phyloP scores from a whole-genome alignment of 2,797 vertebrate species.

The Labroides dimidiatus region DNA sequence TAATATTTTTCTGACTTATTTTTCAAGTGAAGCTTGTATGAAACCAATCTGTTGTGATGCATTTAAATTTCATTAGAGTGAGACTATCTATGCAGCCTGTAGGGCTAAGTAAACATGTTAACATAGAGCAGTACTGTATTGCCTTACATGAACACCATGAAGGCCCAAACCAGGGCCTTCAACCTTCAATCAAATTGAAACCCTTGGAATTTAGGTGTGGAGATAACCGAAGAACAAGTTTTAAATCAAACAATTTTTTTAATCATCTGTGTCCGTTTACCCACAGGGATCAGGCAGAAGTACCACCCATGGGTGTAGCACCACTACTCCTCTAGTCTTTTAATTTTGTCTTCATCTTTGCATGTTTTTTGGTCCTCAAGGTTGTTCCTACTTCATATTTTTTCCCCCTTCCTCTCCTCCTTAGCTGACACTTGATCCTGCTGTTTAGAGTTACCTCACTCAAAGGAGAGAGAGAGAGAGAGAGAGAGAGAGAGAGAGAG shows the following conservation, averaged over 20 bases:
- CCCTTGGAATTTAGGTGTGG: not conserved
- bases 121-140: not conserved
- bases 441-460: constrained; percentile 66
- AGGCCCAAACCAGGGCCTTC: not conserved
- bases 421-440: constrained; percentile 61
- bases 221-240: constrained; percentile 13
- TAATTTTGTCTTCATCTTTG: not conserved
- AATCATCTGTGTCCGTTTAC: not conserved
- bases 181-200: not conserved
- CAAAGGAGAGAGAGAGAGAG: constrained; percentile 33
- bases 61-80: no score
- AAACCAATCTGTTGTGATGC: no score
- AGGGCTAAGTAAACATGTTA: not conserved
- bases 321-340: not conserved
- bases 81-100: not conserved
- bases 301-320: constrained; percentile 20
- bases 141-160: no score
- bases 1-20: no score
- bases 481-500: constrained; percentile 12
- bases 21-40: no score
- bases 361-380: constrained; percentile 10
- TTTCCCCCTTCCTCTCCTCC: constrained; percentile 17
- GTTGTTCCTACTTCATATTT: constrained; percentile 22
- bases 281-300: not conserved
- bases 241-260: constrained; percentile 13